Conservation (phyloP, 2,797 vertebrate species). For the Eremophila alpestris region DNA sequence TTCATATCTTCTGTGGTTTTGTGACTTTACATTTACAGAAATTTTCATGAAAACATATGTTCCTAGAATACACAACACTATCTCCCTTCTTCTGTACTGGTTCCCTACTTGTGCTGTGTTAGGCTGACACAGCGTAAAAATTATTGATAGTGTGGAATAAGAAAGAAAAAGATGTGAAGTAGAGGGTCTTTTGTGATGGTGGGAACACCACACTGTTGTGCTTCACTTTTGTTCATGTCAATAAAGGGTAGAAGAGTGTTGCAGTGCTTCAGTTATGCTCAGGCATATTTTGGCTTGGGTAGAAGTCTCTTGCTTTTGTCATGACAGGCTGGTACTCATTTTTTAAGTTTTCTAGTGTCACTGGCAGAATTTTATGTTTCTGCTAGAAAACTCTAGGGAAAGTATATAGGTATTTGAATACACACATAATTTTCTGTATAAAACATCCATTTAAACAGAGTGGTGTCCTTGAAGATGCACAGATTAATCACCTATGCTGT, state of each 20-base stretch:
- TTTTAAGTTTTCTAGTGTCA: background rate
- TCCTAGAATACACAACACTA: background rate
- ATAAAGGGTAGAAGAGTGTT: background rate
- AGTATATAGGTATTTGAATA: background rate
- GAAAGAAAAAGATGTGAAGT: background rate
- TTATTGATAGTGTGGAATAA: background rate
- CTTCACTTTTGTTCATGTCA: rapidly evolving
- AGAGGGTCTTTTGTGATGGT: background rate
- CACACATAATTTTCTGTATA: rapidly evolving
- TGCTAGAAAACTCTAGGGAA: background rate
- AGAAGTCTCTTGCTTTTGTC: background rate
- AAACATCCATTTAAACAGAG: background rate
- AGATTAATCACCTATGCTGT: background rate
- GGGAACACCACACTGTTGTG: background rate
- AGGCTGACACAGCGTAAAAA: background rate
- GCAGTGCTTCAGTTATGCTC: background rate
- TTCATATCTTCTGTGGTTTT: background rate
- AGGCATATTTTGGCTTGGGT: background rate
- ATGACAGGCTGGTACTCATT: background rate
- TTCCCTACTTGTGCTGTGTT: background rate
- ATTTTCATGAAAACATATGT: background rate
- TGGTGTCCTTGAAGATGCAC: background rate
- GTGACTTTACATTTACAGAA: background rate
- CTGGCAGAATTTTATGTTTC: background rate
- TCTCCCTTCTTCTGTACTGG: background rate